phyloP scores from a whole-genome alignment of 2,888 invertebrate species.

The Diaphora mendica region DNA sequence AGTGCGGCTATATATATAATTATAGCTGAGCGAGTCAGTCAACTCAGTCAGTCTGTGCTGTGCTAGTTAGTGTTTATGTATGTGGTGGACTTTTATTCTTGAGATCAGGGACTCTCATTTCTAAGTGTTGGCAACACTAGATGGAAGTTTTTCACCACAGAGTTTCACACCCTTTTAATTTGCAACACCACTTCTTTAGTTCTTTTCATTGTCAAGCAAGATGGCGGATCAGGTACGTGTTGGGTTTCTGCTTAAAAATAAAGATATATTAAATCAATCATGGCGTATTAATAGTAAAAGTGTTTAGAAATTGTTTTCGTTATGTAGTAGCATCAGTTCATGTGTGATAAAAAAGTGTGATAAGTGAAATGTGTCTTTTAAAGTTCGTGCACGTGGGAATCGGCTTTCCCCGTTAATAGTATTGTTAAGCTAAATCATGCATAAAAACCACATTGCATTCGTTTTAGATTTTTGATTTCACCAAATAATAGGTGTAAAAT shows the following conservation, averaged over 20 bases:
- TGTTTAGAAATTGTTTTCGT: conserved; percentile 23
- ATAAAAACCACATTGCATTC: not conserved
- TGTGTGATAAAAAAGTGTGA: conserved; percentile 45
- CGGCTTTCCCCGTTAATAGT: conserved; percentile 32
- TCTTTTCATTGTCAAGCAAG: conserved; percentile 88
- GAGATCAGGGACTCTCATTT: not conserved
- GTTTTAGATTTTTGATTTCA: not conserved
- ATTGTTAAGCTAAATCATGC: conserved; percentile 2
- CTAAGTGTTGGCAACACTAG: conserved; percentile 34
- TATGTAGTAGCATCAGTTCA: conserved; percentile 24
- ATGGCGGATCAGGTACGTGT: conserved; percentile 94
- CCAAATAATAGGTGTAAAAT: not conserved
- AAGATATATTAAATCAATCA: conserved; percentile 38
- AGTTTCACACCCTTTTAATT: conserved; percentile 24
- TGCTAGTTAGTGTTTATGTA: not conserved
- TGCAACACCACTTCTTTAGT: conserved; percentile 78
- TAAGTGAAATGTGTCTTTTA: conserved; percentile 60
- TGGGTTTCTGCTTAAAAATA: conserved; percentile 61
- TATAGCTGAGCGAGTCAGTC: too few species aligned
- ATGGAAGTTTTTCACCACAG: not conserved
- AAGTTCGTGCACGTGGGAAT: conserved; percentile 71
- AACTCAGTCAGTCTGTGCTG: not conserved
- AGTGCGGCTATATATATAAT: too few species aligned
- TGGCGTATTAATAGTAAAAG: conserved; percentile 29
- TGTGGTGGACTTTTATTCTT: not conserved